Percentiles rank a stretch among this genome's conserved stretches.
Evolutionary conservation across 2,797 vertebrate species (phyloP).

Genomic region (Emys orbicularis): DNA sequence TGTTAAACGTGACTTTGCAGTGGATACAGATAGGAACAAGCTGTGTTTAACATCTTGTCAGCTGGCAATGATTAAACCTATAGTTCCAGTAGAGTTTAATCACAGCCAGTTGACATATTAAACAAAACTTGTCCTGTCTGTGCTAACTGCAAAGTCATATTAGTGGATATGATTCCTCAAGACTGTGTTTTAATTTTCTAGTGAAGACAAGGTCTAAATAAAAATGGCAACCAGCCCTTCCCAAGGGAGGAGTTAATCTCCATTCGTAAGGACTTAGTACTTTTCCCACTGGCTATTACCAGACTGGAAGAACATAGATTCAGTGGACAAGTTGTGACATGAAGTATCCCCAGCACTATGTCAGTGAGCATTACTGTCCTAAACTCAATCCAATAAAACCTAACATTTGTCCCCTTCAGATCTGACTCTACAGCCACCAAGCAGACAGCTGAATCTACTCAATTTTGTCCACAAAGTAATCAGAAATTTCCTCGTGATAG

Average conservation of each 20-base stretch:
- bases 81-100: slow-evolving; percentile 20
- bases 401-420: not conserved
- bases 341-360: rapidly evolving
- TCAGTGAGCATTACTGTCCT: rapidly evolving
- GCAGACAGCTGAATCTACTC: not conserved
- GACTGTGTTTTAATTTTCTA: not conserved
- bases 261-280: not conserved
- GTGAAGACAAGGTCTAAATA: not conserved
- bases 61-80: not conserved
- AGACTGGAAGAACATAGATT: rapidly evolving
- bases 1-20: not conserved
- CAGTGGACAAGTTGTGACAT: not conserved
- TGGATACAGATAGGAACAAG: not conserved
- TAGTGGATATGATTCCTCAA: not conserved
- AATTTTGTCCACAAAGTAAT: not conserved
- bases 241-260: not conserved
- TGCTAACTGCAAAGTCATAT: not conserved
- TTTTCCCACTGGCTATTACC: not conserved
- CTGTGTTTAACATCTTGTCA: not conserved
- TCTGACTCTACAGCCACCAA: rapidly evolving
- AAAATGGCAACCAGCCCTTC: not conserved
- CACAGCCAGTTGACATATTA: slow-evolving; percentile 17
- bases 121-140: slow-evolving; percentile 22
- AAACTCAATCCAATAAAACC: not conserved
- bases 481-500: not conserved